phyloP scores from a whole-genome alignment of 2,888 invertebrate genomes.

The Icerya purchasi region DNA sequence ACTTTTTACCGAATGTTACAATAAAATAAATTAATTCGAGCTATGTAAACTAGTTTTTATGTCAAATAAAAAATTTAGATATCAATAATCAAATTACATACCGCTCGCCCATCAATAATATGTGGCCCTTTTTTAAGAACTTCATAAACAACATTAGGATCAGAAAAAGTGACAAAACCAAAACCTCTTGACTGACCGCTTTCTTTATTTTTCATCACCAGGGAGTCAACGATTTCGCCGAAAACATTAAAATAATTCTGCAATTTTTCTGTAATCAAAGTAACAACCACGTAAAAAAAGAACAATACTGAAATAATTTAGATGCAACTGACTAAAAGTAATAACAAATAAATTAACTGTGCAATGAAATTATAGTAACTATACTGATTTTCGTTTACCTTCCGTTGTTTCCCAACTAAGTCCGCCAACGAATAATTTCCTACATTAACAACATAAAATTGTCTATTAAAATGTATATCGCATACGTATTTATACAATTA shows the following conservation, averaged over 20 bases:
- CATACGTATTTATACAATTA: too few relatives aligned
- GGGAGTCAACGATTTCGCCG: conserved; percentile 10
- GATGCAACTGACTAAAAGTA: too few relatives aligned
- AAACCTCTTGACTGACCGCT: conserved; percentile 10
- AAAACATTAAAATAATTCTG: conserved; percentile 7
- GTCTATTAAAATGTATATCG: not conserved
- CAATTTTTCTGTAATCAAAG: conserved; percentile 8
- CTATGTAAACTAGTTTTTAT: conserved; percentile 8
- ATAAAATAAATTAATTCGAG: conserved; percentile 26
- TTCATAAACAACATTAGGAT: conserved; percentile 7
- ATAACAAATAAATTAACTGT: too few relatives aligned
- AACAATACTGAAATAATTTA: too few relatives aligned
- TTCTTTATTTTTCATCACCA: conserved; percentile 11
- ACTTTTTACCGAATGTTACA: too few relatives aligned
- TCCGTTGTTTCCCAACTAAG: conserved; percentile 13
- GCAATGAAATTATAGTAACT: too few relatives aligned
- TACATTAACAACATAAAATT: not conserved
- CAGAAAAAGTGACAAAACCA: conserved; percentile 9
- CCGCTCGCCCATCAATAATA: conserved; percentile 10
- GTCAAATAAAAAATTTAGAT: too few relatives aligned
- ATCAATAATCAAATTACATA: too few relatives aligned
- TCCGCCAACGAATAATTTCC: conserved; percentile 10
- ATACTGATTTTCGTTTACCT: conserved; percentile 2
- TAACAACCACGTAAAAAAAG: too few relatives aligned
- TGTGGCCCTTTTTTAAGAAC: conserved; percentile 7